These are phyloP conservation scores for Lepidocolaptes lacrymiger DNA, from an alignment of 2,797 vertebrate species.

Conservation along the genomic window DNA sequence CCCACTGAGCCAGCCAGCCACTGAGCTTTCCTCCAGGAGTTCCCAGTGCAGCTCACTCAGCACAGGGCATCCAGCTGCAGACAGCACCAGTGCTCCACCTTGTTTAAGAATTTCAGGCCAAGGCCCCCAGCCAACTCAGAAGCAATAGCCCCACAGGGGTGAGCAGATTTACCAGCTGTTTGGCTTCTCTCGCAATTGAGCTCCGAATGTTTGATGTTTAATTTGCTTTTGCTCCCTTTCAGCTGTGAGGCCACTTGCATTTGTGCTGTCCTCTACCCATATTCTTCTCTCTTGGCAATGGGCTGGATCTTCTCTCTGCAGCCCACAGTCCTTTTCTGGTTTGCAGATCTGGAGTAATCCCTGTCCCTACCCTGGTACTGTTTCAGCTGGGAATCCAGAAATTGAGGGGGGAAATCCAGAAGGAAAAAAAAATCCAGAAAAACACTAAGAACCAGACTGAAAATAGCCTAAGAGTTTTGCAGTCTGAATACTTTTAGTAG, in stretches of 20 bases:
- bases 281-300: background rate
- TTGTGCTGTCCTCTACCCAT: background rate
- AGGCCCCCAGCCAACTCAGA: background rate
- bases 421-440: background rate
- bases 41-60: background rate
- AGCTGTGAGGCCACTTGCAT: background rate
- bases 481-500: background rate
- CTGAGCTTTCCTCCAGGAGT: rapidly evolving
- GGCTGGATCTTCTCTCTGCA: background rate
- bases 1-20: background rate
- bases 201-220: background rate
- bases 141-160: background rate
- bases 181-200: background rate
- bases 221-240: background rate
- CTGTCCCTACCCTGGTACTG: background rate
- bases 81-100: background rate
- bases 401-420: too few species aligned
- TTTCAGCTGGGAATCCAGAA: background rate
- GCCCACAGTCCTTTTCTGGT: rapidly evolving
- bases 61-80: rapidly evolving
- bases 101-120: background rate
- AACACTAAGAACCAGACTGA: background rate
- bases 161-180: background rate
- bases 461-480: background rate
- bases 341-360: background rate